Conservation (phyloP, 2,888 invertebrate genomes). For the Meteorus cinctellus region DNA sequence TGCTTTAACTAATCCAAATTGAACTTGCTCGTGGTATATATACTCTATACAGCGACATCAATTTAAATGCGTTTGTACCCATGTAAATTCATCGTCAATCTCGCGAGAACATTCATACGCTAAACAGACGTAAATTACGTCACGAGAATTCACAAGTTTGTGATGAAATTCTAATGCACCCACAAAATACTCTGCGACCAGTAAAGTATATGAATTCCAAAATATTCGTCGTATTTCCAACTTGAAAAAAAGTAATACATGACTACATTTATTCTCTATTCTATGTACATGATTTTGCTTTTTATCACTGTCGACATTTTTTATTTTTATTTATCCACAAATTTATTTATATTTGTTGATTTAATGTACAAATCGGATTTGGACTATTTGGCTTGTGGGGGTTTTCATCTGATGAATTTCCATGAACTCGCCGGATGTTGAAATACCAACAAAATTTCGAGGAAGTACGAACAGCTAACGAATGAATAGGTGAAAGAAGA, state of each 20-base stretch:
- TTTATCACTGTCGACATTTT: background rate
- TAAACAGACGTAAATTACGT: conserved; percentile 23
- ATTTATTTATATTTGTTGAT: conserved; percentile 16
- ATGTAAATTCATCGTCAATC: conserved; percentile 13
- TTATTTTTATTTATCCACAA: background rate
- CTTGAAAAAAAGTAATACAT: background rate
- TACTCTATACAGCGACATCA: conserved; percentile 25
- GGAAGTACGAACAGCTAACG: conserved; percentile 18
- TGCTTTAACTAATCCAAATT: conserved; percentile 41
- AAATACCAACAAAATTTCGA: conserved; percentile 28
- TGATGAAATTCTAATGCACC: conserved; percentile 6
- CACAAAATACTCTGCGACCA: background rate
- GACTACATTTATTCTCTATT: background rate
- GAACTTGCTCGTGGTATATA: conserved; percentile 36
- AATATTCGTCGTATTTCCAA: background rate
- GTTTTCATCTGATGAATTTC: conserved; percentile 18
- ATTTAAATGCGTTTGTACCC: conserved; percentile 35
- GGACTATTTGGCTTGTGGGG: background rate
- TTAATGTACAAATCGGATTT: conserved; percentile 13
- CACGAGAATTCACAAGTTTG: conserved; percentile 22
- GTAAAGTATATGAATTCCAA: background rate
- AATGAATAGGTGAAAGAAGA: background rate
- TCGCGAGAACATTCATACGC: conserved; percentile 22
- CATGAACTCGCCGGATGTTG: conserved; percentile 19
- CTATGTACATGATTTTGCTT: background rate